Base-by-base conservation (phyloP, 2,113 vertebrate species). In the Paracanthobrama guichenoti region DNA sequence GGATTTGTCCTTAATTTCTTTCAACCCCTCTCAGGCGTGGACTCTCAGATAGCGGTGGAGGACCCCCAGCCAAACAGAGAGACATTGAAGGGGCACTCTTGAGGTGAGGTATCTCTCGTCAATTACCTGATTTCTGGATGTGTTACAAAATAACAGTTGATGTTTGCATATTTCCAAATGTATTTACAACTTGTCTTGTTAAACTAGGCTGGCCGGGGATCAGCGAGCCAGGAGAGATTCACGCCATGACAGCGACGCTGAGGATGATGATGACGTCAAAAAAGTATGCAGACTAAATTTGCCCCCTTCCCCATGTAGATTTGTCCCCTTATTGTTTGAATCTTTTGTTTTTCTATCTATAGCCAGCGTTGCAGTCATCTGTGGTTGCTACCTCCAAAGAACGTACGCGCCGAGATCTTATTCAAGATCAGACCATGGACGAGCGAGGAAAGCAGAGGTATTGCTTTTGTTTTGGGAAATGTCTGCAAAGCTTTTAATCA, bases 321-420 rank as follows among this genome's bases (percentile, higher is more conserved):
- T 62, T 64, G 42, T 28, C n/a, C 2, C 13, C 6, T 39, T 44
- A 3, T 57, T 7, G 42, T 59, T 24, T 20, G 4, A 67, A 11
- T 35, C 31, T 20, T 64, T 7, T 85, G 3, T 74, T 6, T n/a
- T 87, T 84, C 72, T 53, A 4, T 35, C 84, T 64, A 73, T 48
- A 99, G 97, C 97, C 97, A 91, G 97, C 96, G 87, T 97, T 99
- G 95, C 98, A 98, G 93, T 99, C 98, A 95, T 99, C 98, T 72
- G 97, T 99, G 87, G 96, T 99, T 93, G 98, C 98, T 98, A 99
- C 98, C 97, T 99, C 98, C 96, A 99, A 99, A 95, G 97, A 99
- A 85, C 95, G 98, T 88, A 99, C 97, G 59, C 97, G 97, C 91
- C 95, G 97, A 96, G 97, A 99, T 93, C 97, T 99, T 91, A 99